phyloP scores from a whole-genome alignment of 2,113 vertebrate genomes.

The Heteronetta atricapilla region DNA sequence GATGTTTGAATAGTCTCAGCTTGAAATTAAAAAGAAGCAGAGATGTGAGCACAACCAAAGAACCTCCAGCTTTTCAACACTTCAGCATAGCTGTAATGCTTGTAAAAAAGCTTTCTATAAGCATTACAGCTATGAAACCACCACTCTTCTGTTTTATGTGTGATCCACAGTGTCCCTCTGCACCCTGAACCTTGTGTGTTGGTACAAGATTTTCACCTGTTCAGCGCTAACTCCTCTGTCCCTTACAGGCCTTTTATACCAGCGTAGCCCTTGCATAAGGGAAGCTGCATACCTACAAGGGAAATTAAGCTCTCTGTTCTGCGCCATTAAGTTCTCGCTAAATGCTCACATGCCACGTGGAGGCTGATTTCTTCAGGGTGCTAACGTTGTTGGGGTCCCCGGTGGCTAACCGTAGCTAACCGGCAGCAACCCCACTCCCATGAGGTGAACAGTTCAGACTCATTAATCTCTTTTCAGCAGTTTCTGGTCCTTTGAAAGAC shows the following conservation, averaged over 20 bases:
- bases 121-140: background rate
- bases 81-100: background rate
- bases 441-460: background rate
- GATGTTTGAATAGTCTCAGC: background rate
- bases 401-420: constrained; percentile 49
- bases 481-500: constrained; percentile 51
- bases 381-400: constrained; percentile 7
- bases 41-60: background rate
- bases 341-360: background rate
- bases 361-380: background rate
- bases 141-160: background rate
- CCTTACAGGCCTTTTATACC: background rate
- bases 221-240: background rate
- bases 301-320: background rate
- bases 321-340: constrained; percentile 5
- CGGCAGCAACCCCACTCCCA: background rate
- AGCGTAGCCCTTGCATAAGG: background rate
- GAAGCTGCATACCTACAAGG: background rate
- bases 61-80: background rate
- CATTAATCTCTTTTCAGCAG: constrained; percentile 33
- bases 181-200: background rate
- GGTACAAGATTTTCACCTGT: constrained; percentile 28
- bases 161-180: background rate
- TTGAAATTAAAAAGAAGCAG: background rate
- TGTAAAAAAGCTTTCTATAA: background rate